These are phyloP conservation scores for Polyommatus iphigenia DNA, from an alignment of 2,888 invertebrate genomes.

Conservation along the genomic window DNA sequence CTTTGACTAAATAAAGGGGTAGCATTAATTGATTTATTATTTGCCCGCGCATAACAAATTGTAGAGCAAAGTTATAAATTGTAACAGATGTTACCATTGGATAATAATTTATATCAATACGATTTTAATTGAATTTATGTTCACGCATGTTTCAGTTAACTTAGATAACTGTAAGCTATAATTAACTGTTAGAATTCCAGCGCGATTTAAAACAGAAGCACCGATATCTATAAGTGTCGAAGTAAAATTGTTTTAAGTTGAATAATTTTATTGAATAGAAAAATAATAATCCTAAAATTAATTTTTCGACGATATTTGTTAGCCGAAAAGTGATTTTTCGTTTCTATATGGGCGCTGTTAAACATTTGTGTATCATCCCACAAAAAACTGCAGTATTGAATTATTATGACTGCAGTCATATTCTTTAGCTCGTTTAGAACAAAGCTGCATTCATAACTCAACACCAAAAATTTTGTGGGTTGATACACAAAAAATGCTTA, in stretches of 20 bases:
- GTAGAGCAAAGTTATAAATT: background rate
- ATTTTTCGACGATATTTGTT: background rate
- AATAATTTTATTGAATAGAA: background rate
- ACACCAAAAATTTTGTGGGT: too few relatives aligned
- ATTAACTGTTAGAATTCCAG: constrained; percentile 6
- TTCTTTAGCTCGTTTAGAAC: too few relatives aligned
- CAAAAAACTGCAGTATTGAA: too few relatives aligned
- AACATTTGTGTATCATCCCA: too few relatives aligned
- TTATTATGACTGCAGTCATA: too few relatives aligned
- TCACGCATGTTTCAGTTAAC: constrained; percentile 10
- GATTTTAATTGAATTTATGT: constrained; percentile 25
- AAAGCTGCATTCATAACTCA: too few relatives aligned
- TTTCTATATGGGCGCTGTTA: too few relatives aligned
- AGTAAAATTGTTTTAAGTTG: background rate
- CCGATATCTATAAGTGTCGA: background rate
- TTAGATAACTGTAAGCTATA: constrained; percentile 22
- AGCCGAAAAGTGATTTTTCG: background rate
- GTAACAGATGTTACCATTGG: constrained; percentile 25
- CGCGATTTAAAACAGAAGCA: background rate
- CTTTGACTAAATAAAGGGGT: constrained; percentile 16
- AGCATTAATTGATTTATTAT: constrained; percentile 22
- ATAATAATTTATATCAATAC: constrained; percentile 26
- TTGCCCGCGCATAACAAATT: constrained; percentile 13
- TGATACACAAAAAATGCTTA: too few relatives aligned
- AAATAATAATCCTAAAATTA: background rate